These are phyloP conservation scores for Bhutanitis thaidina DNA, from an alignment of 2,888 invertebrate species.

Conservation along the genomic window DNA sequence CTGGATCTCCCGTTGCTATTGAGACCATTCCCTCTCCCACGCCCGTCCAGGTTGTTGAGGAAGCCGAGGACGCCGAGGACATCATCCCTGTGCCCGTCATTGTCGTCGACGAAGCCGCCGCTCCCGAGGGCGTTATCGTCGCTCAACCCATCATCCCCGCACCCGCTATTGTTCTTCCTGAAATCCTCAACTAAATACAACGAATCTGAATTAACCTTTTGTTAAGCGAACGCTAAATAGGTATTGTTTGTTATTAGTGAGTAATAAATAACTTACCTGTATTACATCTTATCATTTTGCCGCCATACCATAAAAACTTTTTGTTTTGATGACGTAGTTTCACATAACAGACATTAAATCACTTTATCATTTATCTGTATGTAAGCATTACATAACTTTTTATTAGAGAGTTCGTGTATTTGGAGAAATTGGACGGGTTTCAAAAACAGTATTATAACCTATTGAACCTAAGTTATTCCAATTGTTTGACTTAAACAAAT, in stretches of 20 bases:
- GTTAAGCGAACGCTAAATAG: neutral
- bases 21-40: slow-evolving; percentile 2
- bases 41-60: slow-evolving; percentile 20
- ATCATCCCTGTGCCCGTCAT: slow-evolving; percentile 27
- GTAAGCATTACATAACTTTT: too few species aligned
- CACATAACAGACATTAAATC: too few species aligned
- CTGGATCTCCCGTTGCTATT: slow-evolving; percentile 12
- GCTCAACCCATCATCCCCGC: slow-evolving; percentile 25
- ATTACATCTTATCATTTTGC: too few species aligned
- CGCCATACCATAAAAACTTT: too few species aligned
- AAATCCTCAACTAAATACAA: neutral
- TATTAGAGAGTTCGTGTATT: too few species aligned
- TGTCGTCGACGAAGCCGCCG: slow-evolving; percentile 25
- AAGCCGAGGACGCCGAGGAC: neutral
- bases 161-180: slow-evolving; percentile 28
- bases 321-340: too few species aligned
- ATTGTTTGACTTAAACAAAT: too few species aligned
- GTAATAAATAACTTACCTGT: neutral
- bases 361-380: too few species aligned
- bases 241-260: neutral
- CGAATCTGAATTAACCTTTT: neutral
- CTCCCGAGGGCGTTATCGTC: slow-evolving; percentile 25
- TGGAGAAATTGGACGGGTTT: too few species aligned
- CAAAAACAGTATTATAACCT: too few species aligned
- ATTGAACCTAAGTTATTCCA: too few species aligned